A percentile compares a stretch with the other conserved stretches of the same genome.
Evolutionary conservation across 2,113 vertebrate species (phyloP).

Genomic region (Meleagris gallopavo): DNA sequence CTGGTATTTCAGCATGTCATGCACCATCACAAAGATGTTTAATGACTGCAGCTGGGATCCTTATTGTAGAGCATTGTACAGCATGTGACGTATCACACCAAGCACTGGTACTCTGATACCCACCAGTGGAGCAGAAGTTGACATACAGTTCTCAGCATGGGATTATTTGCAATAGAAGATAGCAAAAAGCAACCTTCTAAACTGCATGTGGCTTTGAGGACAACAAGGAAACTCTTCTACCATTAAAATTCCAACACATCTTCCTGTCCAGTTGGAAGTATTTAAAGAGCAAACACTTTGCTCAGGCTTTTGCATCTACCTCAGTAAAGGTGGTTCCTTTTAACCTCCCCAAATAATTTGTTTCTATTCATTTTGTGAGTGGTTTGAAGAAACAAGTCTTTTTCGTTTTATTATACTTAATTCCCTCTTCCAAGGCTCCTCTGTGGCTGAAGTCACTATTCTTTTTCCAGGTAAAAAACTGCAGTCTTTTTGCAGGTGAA

Average conservation of each 20-base stretch:
- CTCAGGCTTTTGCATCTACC: not conserved
- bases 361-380: not conserved
- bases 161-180: accelerated
- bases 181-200: not conserved
- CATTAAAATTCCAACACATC: not conserved
- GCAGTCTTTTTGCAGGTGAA: slow-evolving; percentile 10
- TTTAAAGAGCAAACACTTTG: not conserved
- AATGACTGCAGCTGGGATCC: not conserved
- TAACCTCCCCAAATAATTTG: not conserved
- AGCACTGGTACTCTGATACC: accelerated
- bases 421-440: slow-evolving; percentile 2
- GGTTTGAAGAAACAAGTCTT: not conserved
- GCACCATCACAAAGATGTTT: accelerated
- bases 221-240: accelerated
- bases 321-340: not conserved
- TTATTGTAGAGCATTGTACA: accelerated
- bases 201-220: accelerated
- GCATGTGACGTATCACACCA: not conserved
- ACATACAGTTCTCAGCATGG: accelerated
- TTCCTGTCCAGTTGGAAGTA: not conserved
- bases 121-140: not conserved
- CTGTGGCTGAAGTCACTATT: slow-evolving; percentile 26
- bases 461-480: not conserved
- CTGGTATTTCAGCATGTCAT: not conserved
- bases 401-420: not conserved